A percentile compares a stretch with the other conserved stretches of the same genome.
phyloP scores from a whole-genome alignment of 2,113 vertebrate species.

The Oreamnos americanus region DNA sequence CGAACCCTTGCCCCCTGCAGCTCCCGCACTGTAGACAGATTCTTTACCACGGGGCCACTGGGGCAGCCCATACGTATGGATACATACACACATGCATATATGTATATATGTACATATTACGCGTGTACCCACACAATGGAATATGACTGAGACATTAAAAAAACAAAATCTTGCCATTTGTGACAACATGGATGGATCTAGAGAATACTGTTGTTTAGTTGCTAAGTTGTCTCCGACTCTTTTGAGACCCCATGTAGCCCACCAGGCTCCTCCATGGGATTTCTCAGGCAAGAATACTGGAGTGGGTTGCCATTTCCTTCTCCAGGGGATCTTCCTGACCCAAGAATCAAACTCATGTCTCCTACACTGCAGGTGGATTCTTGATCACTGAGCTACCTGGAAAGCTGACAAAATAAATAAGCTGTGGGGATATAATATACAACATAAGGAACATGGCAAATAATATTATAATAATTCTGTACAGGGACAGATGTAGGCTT shows the following conservation, averaged over 20 bases:
- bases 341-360: background rate
- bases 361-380: background rate
- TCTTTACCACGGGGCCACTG: background rate
- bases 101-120: background rate
- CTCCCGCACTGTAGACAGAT: accelerated
- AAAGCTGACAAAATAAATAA: background rate
- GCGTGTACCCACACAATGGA: background rate
- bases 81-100: background rate
- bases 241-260: background rate
- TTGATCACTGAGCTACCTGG: background rate
- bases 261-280: background rate
- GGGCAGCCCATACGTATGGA: background rate
- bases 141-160: background rate
- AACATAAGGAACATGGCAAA: background rate
- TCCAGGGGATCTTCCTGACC: background rate
- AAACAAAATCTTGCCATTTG: background rate
- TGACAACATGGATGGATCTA: background rate
- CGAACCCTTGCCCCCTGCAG: accelerated
- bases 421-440: background rate
- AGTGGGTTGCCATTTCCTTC: background rate
- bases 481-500: background rate
- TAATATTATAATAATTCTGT: background rate
- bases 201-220: background rate
- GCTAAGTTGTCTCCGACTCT: background rate
- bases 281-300: background rate